A percentile compares a stretch with the other conserved stretches of the same genome.
phyloP scores from a whole-genome alignment of 2,888 invertebrate genomes.

The Drosophila helvetica region DNA sequence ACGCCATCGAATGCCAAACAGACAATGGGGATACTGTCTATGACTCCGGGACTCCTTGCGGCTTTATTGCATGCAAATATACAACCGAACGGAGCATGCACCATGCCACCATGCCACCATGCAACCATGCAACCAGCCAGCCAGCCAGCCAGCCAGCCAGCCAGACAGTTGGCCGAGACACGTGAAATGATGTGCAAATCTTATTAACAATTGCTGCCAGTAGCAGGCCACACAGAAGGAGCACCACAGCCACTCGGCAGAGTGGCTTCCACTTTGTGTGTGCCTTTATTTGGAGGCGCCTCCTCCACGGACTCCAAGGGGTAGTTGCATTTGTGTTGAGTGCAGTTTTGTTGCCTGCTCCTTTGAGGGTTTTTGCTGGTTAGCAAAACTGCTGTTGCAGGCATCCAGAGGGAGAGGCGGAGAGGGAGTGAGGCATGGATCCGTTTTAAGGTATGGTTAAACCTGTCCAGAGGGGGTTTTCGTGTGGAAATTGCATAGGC shows the following conservation, averaged over 20 bases:
- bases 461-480: conserved; percentile 7
- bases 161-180: conserved; percentile 67
- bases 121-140: neutral
- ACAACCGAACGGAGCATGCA: conserved; percentile 26
- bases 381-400: neutral
- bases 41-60: conserved; percentile 52
- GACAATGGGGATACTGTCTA: conserved; percentile 52
- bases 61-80: conserved; percentile 74
- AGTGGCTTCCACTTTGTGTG: conserved; percentile 22
- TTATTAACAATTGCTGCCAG: conserved; percentile 78
- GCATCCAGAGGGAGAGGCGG: neutral
- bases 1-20: conserved; percentile 60
- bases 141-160: conserved; percentile 43
- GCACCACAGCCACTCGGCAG: conserved; percentile 15
- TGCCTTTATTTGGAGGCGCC: conserved; percentile 2
- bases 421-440: neutral
- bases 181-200: conserved; percentile 78
- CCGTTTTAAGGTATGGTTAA: conserved; percentile 20
- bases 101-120: neutral
- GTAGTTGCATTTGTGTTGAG: conserved; percentile 30
- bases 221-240: conserved; percentile 49
- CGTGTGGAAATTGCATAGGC: conserved; percentile 13
- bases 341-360: conserved; percentile 36
- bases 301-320: neutral
- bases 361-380: conserved; percentile 35